phyloP scores from a whole-genome alignment of 1,140 invertebrate species.

The Episyrphus balteatus region DNA sequence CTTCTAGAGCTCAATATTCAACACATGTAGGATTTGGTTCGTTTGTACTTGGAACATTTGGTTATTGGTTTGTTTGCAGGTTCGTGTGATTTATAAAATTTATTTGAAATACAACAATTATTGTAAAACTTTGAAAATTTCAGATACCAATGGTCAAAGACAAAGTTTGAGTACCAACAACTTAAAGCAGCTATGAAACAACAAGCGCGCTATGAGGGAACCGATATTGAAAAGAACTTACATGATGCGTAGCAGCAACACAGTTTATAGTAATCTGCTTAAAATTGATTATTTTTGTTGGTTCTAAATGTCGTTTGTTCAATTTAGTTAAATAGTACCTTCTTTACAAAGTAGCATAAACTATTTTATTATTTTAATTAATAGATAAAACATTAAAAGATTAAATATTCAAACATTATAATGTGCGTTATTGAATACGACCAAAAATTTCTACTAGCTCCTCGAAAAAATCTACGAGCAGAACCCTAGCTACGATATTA shows the following conservation, averaged over 20 bases:
- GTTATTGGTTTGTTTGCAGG: constrained; percentile 44
- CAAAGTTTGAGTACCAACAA: constrained; percentile 36
- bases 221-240: constrained; percentile 22
- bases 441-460: too few species aligned
- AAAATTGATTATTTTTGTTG: too few species aligned
- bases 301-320: too few species aligned
- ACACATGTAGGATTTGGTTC: constrained; percentile 41
- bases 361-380: too few species aligned
- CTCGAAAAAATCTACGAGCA: too few species aligned
- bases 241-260: constrained; percentile 7
- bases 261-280: too few species aligned
- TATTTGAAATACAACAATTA: neutral
- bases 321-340: too few species aligned
- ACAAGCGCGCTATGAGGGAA: constrained; percentile 36
- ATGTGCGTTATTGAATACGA: too few species aligned
- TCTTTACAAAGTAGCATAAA: too few species aligned
- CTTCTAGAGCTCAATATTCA: constrained; percentile 41
- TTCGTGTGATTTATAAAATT: constrained; percentile 11
- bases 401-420: too few species aligned
- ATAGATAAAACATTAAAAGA: too few species aligned
- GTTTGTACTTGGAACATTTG: constrained; percentile 41
- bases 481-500: too few species aligned
- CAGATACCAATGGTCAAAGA: constrained; percentile 39
- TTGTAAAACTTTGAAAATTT: neutral
- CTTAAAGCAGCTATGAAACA: constrained; percentile 33